Conservation (phyloP, 2,113 vertebrate species). For the Zosterops japonicus region DNA sequence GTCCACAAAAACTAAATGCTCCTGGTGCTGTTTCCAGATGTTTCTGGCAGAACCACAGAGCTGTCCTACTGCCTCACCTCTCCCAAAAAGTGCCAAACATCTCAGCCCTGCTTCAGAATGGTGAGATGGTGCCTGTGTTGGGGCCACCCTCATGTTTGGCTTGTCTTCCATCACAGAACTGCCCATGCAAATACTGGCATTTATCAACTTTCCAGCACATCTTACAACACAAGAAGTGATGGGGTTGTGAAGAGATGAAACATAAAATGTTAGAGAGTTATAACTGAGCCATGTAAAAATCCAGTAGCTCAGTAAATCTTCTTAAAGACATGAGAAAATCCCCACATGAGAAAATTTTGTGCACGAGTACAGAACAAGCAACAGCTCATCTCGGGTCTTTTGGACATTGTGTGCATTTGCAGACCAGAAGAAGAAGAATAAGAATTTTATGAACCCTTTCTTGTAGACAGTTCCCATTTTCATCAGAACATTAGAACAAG, state of each 20-base stretch:
- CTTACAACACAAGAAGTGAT: neutral
- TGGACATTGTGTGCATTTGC: neutral
- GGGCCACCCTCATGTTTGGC: neutral
- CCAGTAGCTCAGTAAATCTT: neutral
- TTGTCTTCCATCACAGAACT: neutral
- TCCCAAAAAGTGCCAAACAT: neutral
- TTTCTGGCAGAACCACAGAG: neutral
- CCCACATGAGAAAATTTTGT: neutral
- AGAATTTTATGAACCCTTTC: neutral
- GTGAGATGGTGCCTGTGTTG: rapidly evolving
- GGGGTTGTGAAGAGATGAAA: neutral
- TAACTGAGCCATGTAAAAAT: neutral
- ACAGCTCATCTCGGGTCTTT: rapidly evolving
- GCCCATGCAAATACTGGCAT: neutral
- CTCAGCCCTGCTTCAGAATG: neutral
- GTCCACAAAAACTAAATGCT: neutral
- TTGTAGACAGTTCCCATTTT: neutral
- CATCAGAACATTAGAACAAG: neutral
- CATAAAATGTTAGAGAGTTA: neutral
- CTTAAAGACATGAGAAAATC: neutral
- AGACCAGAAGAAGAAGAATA: neutral
- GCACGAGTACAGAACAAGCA: neutral
- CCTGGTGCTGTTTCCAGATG: neutral
- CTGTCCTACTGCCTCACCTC: neutral
- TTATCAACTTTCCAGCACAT: neutral